These are phyloP conservation scores for Hemibagrus guttatus DNA, from an alignment of 2,797 vertebrate species.

Conservation along the genomic window DNA sequence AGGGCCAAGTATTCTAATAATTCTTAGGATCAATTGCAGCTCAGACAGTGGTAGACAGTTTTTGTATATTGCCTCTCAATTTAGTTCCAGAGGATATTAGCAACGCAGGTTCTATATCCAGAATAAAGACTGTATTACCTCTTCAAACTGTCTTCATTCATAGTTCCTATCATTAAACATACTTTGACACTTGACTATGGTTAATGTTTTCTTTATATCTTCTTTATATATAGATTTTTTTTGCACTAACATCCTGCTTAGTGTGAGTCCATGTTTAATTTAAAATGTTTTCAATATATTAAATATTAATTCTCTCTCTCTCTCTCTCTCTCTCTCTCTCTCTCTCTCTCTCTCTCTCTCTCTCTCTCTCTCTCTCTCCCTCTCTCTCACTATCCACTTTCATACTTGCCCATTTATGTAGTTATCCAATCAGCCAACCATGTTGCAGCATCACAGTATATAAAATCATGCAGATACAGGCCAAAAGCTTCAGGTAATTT, in stretches of 20 bases:
- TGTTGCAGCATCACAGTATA: no score
- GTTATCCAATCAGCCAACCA: no score
- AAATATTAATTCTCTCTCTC: no score
- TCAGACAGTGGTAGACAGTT: not conserved
- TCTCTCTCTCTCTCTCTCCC: no score
- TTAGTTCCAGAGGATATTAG: not conserved
- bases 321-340: no score
- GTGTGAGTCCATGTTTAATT: not conserved
- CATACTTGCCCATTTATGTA: no score
- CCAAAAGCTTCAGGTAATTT: no score
- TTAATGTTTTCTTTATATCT: not conserved
- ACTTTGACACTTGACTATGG: not conserved
- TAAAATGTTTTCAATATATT: not conserved
- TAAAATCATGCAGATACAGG: no score
- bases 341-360: no score
- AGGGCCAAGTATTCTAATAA: not conserved
- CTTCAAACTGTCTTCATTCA: not conserved
- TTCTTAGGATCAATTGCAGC: not conserved
- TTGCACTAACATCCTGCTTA: not conserved
- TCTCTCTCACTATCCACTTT: no score
- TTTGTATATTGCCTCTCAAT: not conserved
- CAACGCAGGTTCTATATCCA: not conserved
- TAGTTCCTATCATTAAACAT: not conserved
- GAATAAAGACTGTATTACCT: not conserved
- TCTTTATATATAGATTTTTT: not conserved